Conservation (phyloP, 2,113 vertebrate genomes). For the Pygoscelis adeliae region DNA sequence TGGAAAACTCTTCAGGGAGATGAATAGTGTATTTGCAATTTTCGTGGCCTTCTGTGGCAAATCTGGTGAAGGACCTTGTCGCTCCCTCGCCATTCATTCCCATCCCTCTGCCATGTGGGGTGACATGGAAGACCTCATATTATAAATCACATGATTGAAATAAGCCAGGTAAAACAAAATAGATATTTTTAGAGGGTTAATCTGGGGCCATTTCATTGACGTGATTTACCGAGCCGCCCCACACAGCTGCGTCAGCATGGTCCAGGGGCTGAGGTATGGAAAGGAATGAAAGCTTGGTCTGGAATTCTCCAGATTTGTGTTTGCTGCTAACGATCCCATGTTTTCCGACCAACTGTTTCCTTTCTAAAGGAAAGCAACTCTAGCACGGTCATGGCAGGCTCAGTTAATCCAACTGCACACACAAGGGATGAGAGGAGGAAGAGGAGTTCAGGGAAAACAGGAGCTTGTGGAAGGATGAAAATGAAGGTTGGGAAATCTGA, state of each 20-base stretch:
- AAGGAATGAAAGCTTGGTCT: not conserved
- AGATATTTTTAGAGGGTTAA: not conserved
- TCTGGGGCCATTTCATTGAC: not conserved
- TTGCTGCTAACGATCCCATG: not conserved
- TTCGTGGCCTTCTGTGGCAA: not conserved
- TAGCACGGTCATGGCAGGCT: not conserved
- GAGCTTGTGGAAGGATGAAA: not conserved
- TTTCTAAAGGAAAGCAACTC: not conserved
- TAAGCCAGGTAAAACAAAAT: not conserved
- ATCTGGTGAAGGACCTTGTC: not conserved
- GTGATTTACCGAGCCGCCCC: accelerated
- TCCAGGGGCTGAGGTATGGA: not conserved
- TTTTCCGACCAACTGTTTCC: not conserved
- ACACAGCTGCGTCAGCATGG: accelerated
- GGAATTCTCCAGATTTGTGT: not conserved
- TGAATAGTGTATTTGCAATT: not conserved
- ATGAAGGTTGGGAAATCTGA: not conserved
- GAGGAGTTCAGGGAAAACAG: not conserved
- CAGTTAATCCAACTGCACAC: not conserved
- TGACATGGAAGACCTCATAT: not conserved
- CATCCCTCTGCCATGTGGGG: not conserved
- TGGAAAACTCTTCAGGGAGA: not conserved
- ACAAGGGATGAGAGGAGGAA: not conserved
- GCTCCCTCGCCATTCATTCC: accelerated
- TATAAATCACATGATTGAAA: not conserved